Conservation (phyloP, 2,113 vertebrate genomes). For the Microtus ochrogaster region DNA sequence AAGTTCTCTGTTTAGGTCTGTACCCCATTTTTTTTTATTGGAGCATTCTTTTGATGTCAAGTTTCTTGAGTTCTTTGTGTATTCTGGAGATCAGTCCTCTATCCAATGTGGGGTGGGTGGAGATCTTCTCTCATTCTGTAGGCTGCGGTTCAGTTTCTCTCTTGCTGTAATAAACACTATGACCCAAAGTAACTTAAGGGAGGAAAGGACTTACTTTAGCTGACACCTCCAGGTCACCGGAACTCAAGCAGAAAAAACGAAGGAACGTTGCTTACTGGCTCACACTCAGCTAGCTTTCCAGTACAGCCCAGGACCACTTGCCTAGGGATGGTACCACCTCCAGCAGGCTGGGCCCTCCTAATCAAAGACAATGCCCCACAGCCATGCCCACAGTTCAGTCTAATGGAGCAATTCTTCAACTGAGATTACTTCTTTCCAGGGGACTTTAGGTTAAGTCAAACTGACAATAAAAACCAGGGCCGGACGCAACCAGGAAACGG, state of each 20-base stretch:
- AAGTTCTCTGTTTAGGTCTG: too few species aligned
- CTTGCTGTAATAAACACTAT: not conserved
- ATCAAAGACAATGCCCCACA: not conserved
- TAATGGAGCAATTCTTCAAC: not conserved
- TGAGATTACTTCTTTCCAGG: not conserved
- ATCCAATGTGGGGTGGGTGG: too few species aligned
- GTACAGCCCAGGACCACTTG: not conserved
- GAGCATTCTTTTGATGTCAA: too few species aligned
- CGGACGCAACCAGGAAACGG: not conserved
- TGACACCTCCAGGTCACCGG: not conserved
- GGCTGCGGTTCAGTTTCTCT: too few species aligned
- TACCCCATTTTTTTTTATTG: too few species aligned
- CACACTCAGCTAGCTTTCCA: not conserved
- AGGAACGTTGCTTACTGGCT: not conserved
- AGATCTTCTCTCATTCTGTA: too few species aligned
- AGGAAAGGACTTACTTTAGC: not conserved
- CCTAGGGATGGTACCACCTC: not conserved
- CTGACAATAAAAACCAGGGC: not conserved
- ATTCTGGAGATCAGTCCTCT: too few species aligned
- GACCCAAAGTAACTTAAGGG: not conserved
- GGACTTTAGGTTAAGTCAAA: not conserved
- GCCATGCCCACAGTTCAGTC: not conserved
- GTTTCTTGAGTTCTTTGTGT: too few species aligned
- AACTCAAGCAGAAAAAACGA: not conserved
- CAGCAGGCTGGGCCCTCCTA: not conserved